Conservation (phyloP, 2,888 invertebrate genomes). For the Drosophila subsilvestris region DNA sequence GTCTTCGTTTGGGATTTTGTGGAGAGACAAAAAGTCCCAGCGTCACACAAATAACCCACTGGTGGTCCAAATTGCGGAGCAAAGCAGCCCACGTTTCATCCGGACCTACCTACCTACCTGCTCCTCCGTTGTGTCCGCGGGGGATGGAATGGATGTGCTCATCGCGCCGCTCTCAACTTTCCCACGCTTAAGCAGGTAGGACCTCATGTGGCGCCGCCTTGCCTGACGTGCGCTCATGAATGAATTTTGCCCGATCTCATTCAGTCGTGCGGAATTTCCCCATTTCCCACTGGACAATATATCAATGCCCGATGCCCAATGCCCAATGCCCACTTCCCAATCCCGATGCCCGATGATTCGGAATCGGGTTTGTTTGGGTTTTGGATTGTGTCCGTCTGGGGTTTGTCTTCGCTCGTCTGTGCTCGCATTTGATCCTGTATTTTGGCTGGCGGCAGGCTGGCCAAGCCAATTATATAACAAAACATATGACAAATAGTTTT, state of each 20-base stretch:
- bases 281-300: conserved; percentile 34
- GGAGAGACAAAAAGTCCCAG: conserved; percentile 63
- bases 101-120: conserved; percentile 64
- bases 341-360: background rate
- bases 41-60: conserved; percentile 68
- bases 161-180: conserved; percentile 52
- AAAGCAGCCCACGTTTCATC: conserved; percentile 69
- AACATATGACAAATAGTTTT: conserved; percentile 66
- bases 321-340: too few relatives aligned
- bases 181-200: conserved; percentile 77
- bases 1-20: conserved; percentile 63
- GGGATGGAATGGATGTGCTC: conserved; percentile 10
- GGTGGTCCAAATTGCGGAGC: conserved; percentile 69
- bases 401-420: too few relatives aligned
- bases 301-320: conserved; percentile 53
- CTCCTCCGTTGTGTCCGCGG: conserved; percentile 2
- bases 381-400: conserved; percentile 3
- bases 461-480: conserved; percentile 75
- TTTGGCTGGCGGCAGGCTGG: conserved; percentile 42
- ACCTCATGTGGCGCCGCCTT: conserved; percentile 20
- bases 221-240: conserved; percentile 56
- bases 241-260: conserved; percentile 64
- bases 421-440: conserved; percentile 26
- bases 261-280: conserved; percentile 50
- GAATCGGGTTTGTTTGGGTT: conserved; percentile 35